phyloP scores from a whole-genome alignment of 2,888 invertebrate genomes.

The Tricholauxania praeusta region DNA sequence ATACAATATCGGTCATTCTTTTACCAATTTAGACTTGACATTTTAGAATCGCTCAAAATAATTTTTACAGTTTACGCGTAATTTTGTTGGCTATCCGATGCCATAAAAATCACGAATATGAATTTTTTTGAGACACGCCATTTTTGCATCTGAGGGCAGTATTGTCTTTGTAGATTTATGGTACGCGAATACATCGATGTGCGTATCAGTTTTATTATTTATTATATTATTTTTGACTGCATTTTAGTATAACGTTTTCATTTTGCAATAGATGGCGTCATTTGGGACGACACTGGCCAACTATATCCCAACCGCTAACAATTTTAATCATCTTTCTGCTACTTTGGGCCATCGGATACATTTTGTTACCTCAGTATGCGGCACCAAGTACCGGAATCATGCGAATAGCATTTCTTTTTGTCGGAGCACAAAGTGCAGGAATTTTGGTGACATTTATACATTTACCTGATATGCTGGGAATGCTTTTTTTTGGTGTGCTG shows the following conservation, averaged over 20 bases:
- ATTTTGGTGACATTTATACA: constrained; percentile 60
- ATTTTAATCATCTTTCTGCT: constrained; percentile 63
- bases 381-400: constrained; percentile 60
- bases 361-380: constrained; percentile 62
- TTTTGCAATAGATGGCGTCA: constrained; percentile 61
- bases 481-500: constrained; percentile 73
- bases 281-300: constrained; percentile 60
- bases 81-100: too few relatives aligned
- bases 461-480: constrained; percentile 73
- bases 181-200: too few relatives aligned
- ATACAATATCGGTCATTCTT: too few relatives aligned
- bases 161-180: too few relatives aligned
- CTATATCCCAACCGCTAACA: constrained; percentile 63
- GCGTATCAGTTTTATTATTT: too few relatives aligned
- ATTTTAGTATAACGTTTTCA: not conserved
- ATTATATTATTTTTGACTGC: not conserved
- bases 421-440: constrained; percentile 64
- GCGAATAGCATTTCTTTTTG: constrained; percentile 65
- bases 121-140: too few relatives aligned
- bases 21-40: too few relatives aligned
- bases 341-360: constrained; percentile 66
- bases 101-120: too few relatives aligned
- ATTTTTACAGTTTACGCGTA: too few relatives aligned
- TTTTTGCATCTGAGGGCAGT: too few relatives aligned
- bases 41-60: too few relatives aligned